Base-by-base conservation (phyloP, 2,888 invertebrate species). In the Cancer borealis region DNA sequence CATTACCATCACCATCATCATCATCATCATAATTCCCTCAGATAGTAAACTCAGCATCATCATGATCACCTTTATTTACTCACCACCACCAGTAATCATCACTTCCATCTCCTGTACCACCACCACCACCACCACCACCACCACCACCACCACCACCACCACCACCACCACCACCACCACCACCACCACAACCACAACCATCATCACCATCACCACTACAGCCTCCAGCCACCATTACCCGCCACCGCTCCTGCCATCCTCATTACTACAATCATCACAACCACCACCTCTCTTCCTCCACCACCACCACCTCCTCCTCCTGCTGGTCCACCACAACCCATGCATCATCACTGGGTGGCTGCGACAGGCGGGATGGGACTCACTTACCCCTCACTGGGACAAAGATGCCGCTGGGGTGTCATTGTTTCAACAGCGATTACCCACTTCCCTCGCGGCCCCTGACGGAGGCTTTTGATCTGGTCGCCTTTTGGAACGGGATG, bases 391-490 rank as follows among this genome's bases (percentile, higher is more conserved):
- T 73, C 84, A 89, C 60, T 47, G 84, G 93, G 93, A 93, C 91
- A 93, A 93, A 93, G 93, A 84, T 49, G 54, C 93, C 93, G 93
- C 93, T n/a, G 84, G 79, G 49, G 93, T 93, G 93, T 93, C 93
- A 93, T 93, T 93, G 93, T 93, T 93, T 93, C 93, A 91, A 39
- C 91, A 45, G 54, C 79, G 93, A 93, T 93, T 93, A 84, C 93
- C 54, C 79, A 93, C 93, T 93, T 93, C 93, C 93, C 84, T 92
- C 30, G 60, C 84, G 84, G 92, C 49, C 84, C 30, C 84, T 54
- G 93, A 91, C 93, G 90, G 93, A 49, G 79, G 79, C 93, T 49
- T 93, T 93, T 93, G 93, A 93, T 93, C 93, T 91, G 79, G 21
- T 39, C 66, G 45, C 60, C 92, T n/a, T 87, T 88, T 88, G 88